These are phyloP conservation scores for Ernsta delagoae DNA, from an alignment of 2,888 invertebrate species.

Conservation along the genomic window DNA sequence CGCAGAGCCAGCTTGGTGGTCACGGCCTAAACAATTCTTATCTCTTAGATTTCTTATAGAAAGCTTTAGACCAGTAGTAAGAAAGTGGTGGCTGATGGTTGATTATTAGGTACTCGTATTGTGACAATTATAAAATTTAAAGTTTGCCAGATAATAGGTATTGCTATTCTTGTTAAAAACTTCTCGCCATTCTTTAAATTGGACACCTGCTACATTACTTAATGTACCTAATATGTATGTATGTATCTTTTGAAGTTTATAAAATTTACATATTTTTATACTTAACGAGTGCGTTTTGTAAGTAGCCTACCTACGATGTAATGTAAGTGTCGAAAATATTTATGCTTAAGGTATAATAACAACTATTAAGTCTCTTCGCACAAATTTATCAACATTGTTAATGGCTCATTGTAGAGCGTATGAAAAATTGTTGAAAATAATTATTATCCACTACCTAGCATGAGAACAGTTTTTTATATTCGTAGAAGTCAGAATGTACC, in stretches of 20 bases:
- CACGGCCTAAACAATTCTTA: neutral
- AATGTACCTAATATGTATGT: no score
- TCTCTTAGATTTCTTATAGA: neutral
- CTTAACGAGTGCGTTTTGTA: slow-evolving; percentile 43
- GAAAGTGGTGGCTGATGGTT: neutral
- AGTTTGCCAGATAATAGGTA: neutral
- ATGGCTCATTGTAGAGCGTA: no score
- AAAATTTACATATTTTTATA: slow-evolving; percentile 47
- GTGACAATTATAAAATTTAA: neutral
- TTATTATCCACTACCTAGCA: no score
- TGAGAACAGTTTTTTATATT: no score
- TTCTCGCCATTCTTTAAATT: slow-evolving; percentile 63
- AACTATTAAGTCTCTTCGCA: slow-evolving; percentile 3
- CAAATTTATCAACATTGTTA: slow-evolving; percentile 17
- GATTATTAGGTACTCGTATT: no score
- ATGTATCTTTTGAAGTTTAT: slow-evolving; percentile 17
- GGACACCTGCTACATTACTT: no score
- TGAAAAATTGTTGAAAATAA: no score
- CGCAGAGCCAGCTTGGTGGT: neutral
- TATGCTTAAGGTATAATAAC: no score
- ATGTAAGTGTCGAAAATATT: slow-evolving; percentile 8
- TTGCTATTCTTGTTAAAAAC: slow-evolving; percentile 50
- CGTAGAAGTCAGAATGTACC: no score
- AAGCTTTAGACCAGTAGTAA: neutral
- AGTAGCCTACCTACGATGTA: no score